Evolutionary conservation across 2,888 invertebrate species (phyloP).

Genomic region (Papilio gigon): DNA sequence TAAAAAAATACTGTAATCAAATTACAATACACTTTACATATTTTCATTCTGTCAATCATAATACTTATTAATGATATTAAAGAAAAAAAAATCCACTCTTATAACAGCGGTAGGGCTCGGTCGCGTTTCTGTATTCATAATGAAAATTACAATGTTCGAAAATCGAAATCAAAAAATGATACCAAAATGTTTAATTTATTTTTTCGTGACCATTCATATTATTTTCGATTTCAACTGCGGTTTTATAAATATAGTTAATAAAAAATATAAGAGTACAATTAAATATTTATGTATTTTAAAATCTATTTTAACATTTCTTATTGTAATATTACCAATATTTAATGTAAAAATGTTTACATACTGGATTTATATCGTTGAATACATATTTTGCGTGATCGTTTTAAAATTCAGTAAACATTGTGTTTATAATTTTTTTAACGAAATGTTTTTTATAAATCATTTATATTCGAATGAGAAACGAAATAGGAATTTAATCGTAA

Average conservation of each 20-base stretch:
- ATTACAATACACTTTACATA: background rate
- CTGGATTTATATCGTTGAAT: slow-evolving; percentile 27
- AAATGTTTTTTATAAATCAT: slow-evolving; percentile 31
- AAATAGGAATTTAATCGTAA: background rate
- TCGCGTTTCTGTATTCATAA: background rate
- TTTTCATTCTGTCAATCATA: slow-evolving; percentile 16
- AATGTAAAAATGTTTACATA: background rate
- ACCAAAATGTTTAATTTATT: slow-evolving; percentile 19
- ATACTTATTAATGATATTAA: slow-evolving; percentile 12
- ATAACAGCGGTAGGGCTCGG: background rate
- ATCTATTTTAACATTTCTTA: background rate
- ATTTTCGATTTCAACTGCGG: slow-evolving; percentile 33
- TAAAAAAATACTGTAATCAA: slow-evolving; percentile 5
- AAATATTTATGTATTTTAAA: slow-evolving; percentile 26
- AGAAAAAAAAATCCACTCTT: background rate
- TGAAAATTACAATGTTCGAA: slow-evolving; percentile 24
- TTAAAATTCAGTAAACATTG: slow-evolving; percentile 9
- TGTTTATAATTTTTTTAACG: slow-evolving; percentile 32
- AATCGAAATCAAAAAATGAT: slow-evolving; percentile 20
- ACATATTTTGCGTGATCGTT: slow-evolving; percentile 4
- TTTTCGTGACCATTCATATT: slow-evolving; percentile 29
- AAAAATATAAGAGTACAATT: slow-evolving; percentile 3
- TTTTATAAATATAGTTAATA: slow-evolving; percentile 22
- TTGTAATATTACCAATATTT: slow-evolving; percentile 27
- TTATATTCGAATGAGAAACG: background rate